Evolutionary conservation across 2,113 vertebrate genomes (phyloP), one percentile per base, ranked within the genome.

Genomic region (Gallinago media): DNA sequence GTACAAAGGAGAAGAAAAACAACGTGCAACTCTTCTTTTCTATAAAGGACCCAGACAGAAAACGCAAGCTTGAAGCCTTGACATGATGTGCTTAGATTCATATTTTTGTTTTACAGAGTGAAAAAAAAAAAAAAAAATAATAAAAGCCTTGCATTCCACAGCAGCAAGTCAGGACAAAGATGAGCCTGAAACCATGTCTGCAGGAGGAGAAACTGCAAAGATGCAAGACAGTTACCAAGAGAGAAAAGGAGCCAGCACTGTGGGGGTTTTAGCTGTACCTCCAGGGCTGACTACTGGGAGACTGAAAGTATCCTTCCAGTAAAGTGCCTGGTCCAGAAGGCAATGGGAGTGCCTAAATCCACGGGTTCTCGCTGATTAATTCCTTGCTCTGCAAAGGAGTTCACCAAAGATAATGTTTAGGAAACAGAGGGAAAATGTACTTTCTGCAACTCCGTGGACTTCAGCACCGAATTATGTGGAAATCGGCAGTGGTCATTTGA

Each of bases 161-260:
- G 68, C 42, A 96, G 66, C 94, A 95, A 95, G 92, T 96, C 85
- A 91, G 87, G 67, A 83, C 96, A 97, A 88, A 88, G 80, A 96
- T 52, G 20, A 89, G 70, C 36, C 38, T 87, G 72, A 92, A 93
- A 92, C 52, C 65, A 20, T 47, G 66, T 92, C 85, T 94, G 63
- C 86, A 91, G 88, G 77, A 95, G 83, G 66, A 89, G 46, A 87
- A 87, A 85, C 88, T 96, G 96, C 61, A 58, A 88, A 94, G 92
- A 52, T 88, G 80, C 58, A 93, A 91, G 71, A 65, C 59, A 65
- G 66, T 70, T 92, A 92, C 32, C n/a, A 80, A 65, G 72, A 81
- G 15, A 95, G 82, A 82, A 85, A 95, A 78, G 70, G 14, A 89
- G 58, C 74, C 52, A 94, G 77, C 22, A 54, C 72, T 70, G 68